These are phyloP conservation scores for Scolopax mira DNA, from an alignment of 2,113 vertebrate genomes.

Conservation along the genomic window DNA sequence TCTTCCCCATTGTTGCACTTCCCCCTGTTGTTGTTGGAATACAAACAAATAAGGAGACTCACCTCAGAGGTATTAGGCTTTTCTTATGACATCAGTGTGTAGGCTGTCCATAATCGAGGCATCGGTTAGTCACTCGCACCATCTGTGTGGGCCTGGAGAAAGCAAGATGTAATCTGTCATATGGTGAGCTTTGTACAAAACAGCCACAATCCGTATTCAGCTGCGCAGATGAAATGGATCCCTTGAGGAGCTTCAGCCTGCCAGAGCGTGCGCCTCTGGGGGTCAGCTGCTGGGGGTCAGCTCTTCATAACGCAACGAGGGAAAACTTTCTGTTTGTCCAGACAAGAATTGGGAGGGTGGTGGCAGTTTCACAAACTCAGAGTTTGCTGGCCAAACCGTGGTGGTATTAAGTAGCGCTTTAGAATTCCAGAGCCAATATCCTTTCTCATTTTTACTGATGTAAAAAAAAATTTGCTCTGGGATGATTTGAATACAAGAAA, in stretches of 20 bases:
- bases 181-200: background rate
- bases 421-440: background rate
- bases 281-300: background rate
- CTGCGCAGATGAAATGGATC: background rate
- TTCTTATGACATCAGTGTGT: conserved; percentile 62
- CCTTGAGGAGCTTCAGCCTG: background rate
- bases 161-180: background rate
- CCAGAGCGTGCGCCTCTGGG: background rate
- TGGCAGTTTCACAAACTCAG: background rate
- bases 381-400: background rate
- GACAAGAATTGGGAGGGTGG: background rate
- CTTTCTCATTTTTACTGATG: background rate
- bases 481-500: background rate
- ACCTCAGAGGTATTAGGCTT: conserved; percentile 25
- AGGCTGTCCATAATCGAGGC: conserved; percentile 34
- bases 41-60: conserved; percentile 9
- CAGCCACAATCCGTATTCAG: background rate
- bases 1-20: conserved; percentile 11
- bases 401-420: background rate
- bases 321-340: background rate
- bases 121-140: conserved; percentile 66
- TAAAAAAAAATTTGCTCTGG: background rate
- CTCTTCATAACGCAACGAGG: background rate
- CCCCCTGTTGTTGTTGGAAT: background rate
- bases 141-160: conserved; percentile 62